Percentiles rank a stretch among this genome's conserved stretches.
These are phyloP conservation scores for Biston stratarius DNA, from an alignment of 2,888 invertebrate species.

Conservation along the genomic window DNA sequence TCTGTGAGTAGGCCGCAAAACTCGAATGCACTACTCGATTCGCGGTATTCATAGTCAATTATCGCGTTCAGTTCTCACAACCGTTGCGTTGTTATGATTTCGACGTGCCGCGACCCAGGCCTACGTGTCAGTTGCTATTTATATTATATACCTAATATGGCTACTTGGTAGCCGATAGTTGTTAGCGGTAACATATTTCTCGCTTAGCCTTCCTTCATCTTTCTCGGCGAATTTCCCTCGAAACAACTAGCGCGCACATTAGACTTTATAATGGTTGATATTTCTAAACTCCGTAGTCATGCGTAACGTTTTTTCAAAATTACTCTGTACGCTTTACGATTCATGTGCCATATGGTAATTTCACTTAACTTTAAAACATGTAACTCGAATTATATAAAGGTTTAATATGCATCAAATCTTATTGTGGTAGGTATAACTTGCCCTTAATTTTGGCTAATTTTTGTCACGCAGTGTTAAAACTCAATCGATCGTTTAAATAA, in stretches of 20 bases:
- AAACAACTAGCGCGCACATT: constrained; percentile 11
- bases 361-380: constrained; percentile 17
- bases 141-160: constrained; percentile 45
- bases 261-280: constrained; percentile 9
- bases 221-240: constrained; percentile 12
- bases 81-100: constrained; percentile 50
- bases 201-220: constrained; percentile 19
- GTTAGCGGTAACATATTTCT: constrained; percentile 26
- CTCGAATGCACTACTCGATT: constrained; percentile 1
- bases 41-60: constrained; percentile 33
- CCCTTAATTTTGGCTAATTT: not conserved
- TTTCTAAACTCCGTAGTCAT: constrained; percentile 9
- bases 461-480: not conserved
- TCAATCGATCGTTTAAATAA: constrained; percentile 5
- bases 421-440: constrained; percentile 2
- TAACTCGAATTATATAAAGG: not conserved
- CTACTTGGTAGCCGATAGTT: constrained; percentile 48
- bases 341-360: constrained; percentile 24
- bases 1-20: not conserved
- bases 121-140: constrained; percentile 63
- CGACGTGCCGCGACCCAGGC: constrained; percentile 67
- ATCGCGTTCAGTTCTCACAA: constrained; percentile 15
- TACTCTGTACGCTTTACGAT: constrained; percentile 14
- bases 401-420: not conserved
- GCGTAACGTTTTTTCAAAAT: constrained; percentile 13